phyloP scores from a whole-genome alignment of 2,113 vertebrate species.

The Plecotus auritus region DNA sequence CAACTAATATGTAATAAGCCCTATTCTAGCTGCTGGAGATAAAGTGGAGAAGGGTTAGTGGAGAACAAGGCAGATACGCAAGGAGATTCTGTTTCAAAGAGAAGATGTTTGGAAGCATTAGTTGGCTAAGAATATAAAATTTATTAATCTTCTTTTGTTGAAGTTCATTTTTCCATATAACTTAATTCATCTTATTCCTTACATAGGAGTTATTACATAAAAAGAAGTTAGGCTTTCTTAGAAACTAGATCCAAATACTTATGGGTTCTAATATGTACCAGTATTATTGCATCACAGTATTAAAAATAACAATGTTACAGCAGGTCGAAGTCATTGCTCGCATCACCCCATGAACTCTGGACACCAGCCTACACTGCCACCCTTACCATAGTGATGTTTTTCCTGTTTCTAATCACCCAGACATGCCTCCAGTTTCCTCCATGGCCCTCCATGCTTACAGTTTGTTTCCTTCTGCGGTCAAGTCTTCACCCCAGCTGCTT shows the following conservation, averaged over 20 bases:
- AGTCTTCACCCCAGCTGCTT: not conserved
- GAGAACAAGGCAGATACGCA: not conserved
- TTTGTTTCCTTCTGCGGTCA: slow-evolving; percentile 31
- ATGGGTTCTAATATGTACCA: not conserved
- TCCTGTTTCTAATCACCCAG: not conserved
- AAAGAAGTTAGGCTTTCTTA: not conserved
- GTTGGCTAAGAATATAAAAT: not conserved
- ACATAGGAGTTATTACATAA: not conserved
- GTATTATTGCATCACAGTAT: not conserved
- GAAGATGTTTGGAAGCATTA: not conserved
- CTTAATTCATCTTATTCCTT: not conserved
- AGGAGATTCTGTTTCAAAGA: not conserved
- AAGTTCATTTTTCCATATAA: slow-evolving; percentile 4
- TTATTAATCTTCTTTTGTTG: not conserved
- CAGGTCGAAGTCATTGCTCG: not conserved
- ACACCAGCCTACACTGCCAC: not conserved
- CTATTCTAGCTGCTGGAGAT: not conserved
- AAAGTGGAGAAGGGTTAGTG: not conserved
- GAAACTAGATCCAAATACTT: not conserved
- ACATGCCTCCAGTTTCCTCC: not conserved
- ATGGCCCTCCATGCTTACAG: not conserved
- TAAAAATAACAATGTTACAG: not conserved
- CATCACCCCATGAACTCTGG: not conserved
- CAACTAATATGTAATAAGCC: not conserved
- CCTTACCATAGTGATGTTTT: not conserved